Base-by-base conservation (phyloP, 2,888 invertebrate genomes). In the Drosophila formosana region DNA sequence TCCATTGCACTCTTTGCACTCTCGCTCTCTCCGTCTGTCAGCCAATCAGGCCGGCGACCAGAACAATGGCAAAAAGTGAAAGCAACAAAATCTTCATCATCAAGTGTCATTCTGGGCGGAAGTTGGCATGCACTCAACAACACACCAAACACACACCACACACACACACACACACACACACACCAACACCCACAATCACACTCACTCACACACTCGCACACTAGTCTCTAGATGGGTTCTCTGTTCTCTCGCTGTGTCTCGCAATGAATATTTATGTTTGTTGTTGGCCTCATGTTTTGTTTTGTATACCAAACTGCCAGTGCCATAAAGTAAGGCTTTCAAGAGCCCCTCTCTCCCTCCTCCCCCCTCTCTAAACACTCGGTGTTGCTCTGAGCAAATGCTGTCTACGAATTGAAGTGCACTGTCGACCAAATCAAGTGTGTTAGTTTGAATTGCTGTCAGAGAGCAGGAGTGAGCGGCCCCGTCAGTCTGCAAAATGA, bases 51-150 rank as follows among this genome's bases (percentile, higher is more conserved):
- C 55, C 66, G 63, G 53, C 66, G 62, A 50, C 49, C 56, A 67
- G 52, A 50, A 72, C 81, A 77, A 76, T 70, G 72, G 64, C 85
- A 89, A 88, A 88, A 90, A 88, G 88, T 89, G 89, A 88, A 88
- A 88, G 88, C 85, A 85, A 81, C 82, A 89, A 88, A 89, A 85
- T 90, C 89, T 90, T 89, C 88, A 89, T 82, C 85, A 82, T 82
- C 81, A 89, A 79, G 82, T 76, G 88, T 80, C 89, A 85, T 89
- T 80, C 85, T 76, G 70, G 89, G 82, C 88, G 80, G 82, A 82
- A 87, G 88, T 80, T 84, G 82, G 71, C 86, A 80, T 72, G 62
- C 76, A 69, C 68, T 69, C 70, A 52, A 57, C 43, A 32, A 18
- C 52, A 53, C 34, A 61, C 30, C 52, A 63, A 63, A 80, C 53